Conservation (phyloP, 2,797 vertebrate genomes). For the Lycodopsis pacificus region DNA sequence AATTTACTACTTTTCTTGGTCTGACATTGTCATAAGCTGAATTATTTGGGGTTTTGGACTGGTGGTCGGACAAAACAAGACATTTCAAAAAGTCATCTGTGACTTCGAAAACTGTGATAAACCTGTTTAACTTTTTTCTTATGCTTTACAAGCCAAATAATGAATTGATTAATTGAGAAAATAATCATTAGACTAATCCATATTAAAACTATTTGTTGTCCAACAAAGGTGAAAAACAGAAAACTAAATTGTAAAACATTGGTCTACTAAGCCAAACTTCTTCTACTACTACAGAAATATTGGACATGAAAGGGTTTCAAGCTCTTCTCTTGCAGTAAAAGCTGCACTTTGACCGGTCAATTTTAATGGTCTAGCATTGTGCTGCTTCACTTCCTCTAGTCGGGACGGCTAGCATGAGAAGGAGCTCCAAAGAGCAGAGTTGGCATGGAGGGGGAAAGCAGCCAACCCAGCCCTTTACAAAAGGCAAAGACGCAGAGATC, state of each 20-base stretch:
- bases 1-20: background rate
- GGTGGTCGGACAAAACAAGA: background rate
- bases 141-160: background rate
- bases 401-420: constrained; percentile 57
- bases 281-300: constrained; percentile 21
- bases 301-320: constrained; percentile 48
- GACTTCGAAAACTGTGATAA: background rate
- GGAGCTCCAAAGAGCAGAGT: constrained; percentile 60
- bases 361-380: constrained; percentile 68
- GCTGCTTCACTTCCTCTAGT: constrained; percentile 65
- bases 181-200: background rate
- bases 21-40: background rate
- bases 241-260: background rate
- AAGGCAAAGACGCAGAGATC: constrained; percentile 42
- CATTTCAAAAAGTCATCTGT: background rate
- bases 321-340: constrained; percentile 47
- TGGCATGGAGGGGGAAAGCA: constrained; percentile 65
- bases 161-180: background rate
- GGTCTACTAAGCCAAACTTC: background rate
- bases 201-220: background rate
- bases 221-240: constrained; percentile 13
- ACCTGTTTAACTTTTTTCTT: background rate
- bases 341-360: constrained; percentile 61
- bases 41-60: background rate
- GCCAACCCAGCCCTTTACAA: constrained; percentile 60